Conservation (phyloP, 1,140 invertebrate genomes). For the Macrosteles quadrilineatus region DNA sequence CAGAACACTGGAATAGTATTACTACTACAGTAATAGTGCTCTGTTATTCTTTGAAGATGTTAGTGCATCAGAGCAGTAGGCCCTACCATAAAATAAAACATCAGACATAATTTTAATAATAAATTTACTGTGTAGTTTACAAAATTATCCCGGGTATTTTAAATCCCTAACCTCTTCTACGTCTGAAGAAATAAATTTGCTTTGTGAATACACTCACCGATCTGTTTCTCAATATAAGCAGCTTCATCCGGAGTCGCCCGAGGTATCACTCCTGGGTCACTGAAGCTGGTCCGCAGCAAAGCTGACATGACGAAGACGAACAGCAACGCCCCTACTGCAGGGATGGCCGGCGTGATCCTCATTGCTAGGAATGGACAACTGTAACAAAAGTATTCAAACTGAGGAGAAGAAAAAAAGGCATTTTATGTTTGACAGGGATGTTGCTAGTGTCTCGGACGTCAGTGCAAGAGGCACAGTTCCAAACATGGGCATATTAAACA, state of each 20-base stretch:
- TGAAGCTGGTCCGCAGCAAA: constrained; percentile 88
- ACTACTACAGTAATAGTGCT: no score
- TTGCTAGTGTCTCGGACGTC: not conserved
- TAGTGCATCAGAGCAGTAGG: no score
- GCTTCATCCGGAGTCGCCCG: constrained; percentile 88
- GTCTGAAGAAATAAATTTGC: no score
- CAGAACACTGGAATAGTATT: no score
- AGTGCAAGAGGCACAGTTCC: no score
- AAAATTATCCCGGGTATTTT: no score
- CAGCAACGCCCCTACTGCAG: constrained; percentile 79
- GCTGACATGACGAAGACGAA: constrained; percentile 91
- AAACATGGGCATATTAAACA: no score
- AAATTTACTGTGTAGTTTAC: no score
- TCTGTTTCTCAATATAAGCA: constrained; percentile 87
- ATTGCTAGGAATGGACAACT: constrained; percentile 86
- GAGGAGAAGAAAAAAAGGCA: constrained; percentile 40
- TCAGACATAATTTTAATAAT: no score
- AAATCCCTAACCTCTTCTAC: no score
- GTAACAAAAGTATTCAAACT: constrained; percentile 47
- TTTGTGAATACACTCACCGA: constrained; percentile 55
- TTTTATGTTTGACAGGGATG: not conserved
- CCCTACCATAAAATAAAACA: no score
- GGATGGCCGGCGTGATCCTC: constrained; percentile 82
- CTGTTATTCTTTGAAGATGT: no score
- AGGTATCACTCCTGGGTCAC: constrained; percentile 94